Base-by-base conservation (phyloP, 92 coral and sea anemone genomes). In the Montipora capitata region DNA sequence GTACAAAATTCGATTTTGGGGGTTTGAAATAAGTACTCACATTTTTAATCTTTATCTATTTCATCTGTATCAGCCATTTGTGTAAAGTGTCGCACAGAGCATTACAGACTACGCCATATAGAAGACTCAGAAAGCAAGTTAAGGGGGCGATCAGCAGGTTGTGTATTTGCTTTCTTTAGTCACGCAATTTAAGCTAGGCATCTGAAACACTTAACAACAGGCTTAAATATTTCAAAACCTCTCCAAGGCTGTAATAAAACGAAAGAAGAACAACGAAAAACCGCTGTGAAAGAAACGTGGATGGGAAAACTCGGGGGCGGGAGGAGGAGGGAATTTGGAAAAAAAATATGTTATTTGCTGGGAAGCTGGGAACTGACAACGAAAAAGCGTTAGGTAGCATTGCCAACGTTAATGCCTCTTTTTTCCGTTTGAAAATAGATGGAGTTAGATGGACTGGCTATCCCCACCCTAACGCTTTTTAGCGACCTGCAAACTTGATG, bases 11-110 rank as follows among this genome's bases (percentile, higher is more conserved):
- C 78, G 59, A 73, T 73, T 73, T 73, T 44, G 51, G 78, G 78
- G 78, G 78, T 52, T 48, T 73, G 78, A 45, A 73, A 59, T n/a
- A 43, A 48, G 78, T 3, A 45, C 59, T 74, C 78, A 49, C 78
- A 45, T 74, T 74, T 74, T 48, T 57, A 77, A 57, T 10, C 82
- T 76, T 49, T 20, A 76, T 76, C 41, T 6, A 76, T 76, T 76
- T 49, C 80, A 51, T 76, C 42, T 76, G 13, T 76, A 9, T 76
- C 72, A 76, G 81, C 81, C 35, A 76, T 54, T 52, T 76, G 81
- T 54, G 81, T 9, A 7, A 54, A 54, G 59, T 54, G 59, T 54
- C 16, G 14, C 59, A 54, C 59, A 48, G 52, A 48, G 52, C 52
- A 41, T 14, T 71, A 76, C 43, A 54, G 66, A 76, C 8, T 51